Evolutionary conservation across 2,113 vertebrate species (phyloP).

Genomic region (Nannospalax galili): DNA sequence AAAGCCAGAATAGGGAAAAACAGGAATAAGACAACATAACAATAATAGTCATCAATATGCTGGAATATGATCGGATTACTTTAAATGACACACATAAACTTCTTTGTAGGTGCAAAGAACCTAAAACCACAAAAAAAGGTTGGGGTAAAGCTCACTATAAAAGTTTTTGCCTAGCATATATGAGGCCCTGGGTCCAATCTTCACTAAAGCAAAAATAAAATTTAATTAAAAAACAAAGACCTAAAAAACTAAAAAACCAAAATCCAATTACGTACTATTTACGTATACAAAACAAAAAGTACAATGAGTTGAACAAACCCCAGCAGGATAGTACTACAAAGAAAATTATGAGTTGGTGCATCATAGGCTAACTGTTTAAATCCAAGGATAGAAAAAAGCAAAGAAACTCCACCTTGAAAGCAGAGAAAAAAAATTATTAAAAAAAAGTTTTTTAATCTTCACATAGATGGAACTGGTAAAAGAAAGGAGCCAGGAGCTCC

Average conservation of each 20-base stretch:
- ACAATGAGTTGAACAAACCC: not conserved
- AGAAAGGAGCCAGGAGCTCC: too few species aligned
- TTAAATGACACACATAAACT: not conserved
- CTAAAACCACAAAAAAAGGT: not conserved
- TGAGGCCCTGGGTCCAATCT: not conserved
- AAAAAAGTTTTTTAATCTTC: not conserved
- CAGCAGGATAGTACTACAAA: not conserved
- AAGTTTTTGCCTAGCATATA: not conserved
- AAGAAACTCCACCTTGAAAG: not conserved
- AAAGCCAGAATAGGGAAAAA: not conserved
- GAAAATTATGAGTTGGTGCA: not conserved
- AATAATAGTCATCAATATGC: not conserved
- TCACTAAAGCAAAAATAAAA: not conserved
- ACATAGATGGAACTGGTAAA: too few species aligned
- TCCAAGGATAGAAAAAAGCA: not conserved
- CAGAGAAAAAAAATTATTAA: not conserved
- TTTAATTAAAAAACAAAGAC: not conserved
- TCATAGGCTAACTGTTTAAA: not conserved
- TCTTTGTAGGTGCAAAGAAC: conserved; percentile 32
- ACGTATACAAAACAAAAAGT: too few species aligned
- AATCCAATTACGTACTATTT: too few species aligned
- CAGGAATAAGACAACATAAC: not conserved
- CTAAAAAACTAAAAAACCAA: not conserved
- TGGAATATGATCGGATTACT: not conserved
- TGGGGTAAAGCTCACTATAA: too few species aligned